Percentiles rank a stretch among this genome's conserved stretches.
These are phyloP conservation scores for Ichneumoninae sp. DNA, from an alignment of 2,888 invertebrate genomes.

Conservation along the genomic window DNA sequence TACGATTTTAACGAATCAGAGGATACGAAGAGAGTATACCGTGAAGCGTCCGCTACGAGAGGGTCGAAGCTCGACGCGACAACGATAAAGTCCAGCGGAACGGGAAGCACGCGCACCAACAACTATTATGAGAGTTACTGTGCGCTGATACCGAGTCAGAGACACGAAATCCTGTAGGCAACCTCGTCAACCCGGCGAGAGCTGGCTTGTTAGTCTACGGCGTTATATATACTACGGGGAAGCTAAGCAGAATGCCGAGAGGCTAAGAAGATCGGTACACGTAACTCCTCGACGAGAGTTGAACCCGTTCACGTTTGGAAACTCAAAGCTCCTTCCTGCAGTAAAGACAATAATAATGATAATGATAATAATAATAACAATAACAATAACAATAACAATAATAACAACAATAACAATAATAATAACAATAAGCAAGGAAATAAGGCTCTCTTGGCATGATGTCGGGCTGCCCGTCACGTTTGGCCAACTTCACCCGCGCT, in stretches of 20 bases:
- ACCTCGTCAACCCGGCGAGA: neutral
- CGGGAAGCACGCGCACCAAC: conserved; percentile 23
- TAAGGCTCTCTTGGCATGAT: conserved; percentile 11
- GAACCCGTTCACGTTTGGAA: conserved; percentile 20
- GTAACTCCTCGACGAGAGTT: conserved; percentile 30
- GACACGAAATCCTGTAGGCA: conserved; percentile 23
- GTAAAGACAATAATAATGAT: neutral
- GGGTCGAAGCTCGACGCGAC: conserved; percentile 18
- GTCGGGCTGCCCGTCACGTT: conserved; percentile 4
- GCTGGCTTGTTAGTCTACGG: conserved; percentile 6
- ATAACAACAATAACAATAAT: too few species aligned
- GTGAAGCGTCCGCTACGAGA: conserved; percentile 19
- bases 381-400: neutral
- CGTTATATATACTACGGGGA: neutral
- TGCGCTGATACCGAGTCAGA: conserved; percentile 6
- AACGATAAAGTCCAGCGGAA: conserved; percentile 23
- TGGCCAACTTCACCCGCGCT: neutral
- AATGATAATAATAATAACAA: too few species aligned
- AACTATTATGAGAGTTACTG: conserved; percentile 30
- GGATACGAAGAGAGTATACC: conserved; percentile 16
- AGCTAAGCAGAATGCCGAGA: neutral
- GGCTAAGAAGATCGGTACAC: conserved; percentile 26
- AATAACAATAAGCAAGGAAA: conserved; percentile 25
- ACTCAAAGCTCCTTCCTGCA: conserved; percentile 22
- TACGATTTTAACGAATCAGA: conserved; percentile 29